phyloP scores from a whole-genome alignment of 2,888 invertebrate species.

The Callosobruchus maculatus region DNA sequence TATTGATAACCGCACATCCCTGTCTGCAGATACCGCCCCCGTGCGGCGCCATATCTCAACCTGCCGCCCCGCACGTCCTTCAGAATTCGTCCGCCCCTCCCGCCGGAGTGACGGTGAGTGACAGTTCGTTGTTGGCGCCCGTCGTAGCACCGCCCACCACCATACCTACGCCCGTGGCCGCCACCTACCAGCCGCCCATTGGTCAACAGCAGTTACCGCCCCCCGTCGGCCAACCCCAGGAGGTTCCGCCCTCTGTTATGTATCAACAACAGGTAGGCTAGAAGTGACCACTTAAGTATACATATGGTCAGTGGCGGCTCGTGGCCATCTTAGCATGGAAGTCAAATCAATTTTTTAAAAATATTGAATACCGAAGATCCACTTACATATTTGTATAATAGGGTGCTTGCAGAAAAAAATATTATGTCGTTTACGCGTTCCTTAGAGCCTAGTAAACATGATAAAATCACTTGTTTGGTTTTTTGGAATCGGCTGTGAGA shows the following conservation, averaged over 20 bases:
- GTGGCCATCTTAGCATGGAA: too few species aligned
- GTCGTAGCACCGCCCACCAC: background rate
- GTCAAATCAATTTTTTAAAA: too few species aligned
- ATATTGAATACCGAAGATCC: too few species aligned
- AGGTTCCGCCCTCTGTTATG: background rate
- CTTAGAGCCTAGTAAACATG: too few species aligned
- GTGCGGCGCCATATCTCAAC: background rate
- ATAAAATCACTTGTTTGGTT: too few species aligned
- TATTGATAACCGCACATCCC: too few species aligned
- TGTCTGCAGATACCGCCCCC: background rate
- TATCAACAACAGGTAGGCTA: background rate
- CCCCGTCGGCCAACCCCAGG: background rate
- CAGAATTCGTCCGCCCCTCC: background rate
- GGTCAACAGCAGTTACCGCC: background rate
- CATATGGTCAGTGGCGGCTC: too few species aligned
- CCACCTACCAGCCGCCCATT: conserved; percentile 1
- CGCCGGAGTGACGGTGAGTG: background rate
- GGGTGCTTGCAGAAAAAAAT: too few species aligned
- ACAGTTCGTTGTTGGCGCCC: background rate
- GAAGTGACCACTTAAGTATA: too few species aligned
- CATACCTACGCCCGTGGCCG: conserved; percentile 8
- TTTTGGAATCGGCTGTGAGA: too few species aligned
- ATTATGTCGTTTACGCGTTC: too few species aligned
- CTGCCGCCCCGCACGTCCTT: background rate
- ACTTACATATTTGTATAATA: too few species aligned